These are phyloP conservation scores for Camponotus floridanus DNA, from an alignment of 1,140 invertebrate species.

Conservation along the genomic window DNA sequence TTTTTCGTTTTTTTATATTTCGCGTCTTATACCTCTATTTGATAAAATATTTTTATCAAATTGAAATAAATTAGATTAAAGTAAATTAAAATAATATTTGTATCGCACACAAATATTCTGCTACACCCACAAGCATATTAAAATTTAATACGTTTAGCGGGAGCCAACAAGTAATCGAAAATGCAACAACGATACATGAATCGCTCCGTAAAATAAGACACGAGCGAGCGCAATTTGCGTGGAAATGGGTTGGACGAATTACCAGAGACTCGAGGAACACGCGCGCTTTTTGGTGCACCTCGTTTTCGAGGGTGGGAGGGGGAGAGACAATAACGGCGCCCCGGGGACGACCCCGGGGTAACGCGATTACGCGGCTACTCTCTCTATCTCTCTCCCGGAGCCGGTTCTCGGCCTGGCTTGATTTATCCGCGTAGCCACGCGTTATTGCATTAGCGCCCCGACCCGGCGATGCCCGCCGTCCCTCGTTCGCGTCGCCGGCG, in stretches of 20 bases:
- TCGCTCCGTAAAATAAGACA: not conserved
- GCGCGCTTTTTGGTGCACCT: constrained; percentile 15
- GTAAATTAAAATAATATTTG: no score
- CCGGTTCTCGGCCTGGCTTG: constrained; percentile 76
- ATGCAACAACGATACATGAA: not conserved
- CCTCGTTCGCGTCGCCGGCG: constrained; percentile 49
- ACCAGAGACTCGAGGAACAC: constrained; percentile 8
- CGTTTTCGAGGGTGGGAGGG: not conserved
- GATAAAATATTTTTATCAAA: no score
- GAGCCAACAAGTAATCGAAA: no score
- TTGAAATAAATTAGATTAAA: no score
- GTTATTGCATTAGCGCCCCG: constrained; percentile 83
- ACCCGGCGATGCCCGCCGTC: constrained; percentile 61
- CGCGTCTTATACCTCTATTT: no score
- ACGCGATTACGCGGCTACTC: constrained; percentile 79
- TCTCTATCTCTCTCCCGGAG: constrained; percentile 7
- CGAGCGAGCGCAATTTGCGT: constrained; percentile 15
- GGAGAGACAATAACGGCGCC: constrained; percentile 77
- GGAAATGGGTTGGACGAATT: constrained; percentile 18
- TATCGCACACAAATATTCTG: no score
- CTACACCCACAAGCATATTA: no score
- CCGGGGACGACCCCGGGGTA: constrained; percentile 76
- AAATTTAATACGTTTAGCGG: no score
- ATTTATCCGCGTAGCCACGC: constrained; percentile 82
- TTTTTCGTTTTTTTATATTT: no score